phyloP scores from a whole-genome alignment of 2,113 vertebrate species.

The Scatophagus argus region DNA sequence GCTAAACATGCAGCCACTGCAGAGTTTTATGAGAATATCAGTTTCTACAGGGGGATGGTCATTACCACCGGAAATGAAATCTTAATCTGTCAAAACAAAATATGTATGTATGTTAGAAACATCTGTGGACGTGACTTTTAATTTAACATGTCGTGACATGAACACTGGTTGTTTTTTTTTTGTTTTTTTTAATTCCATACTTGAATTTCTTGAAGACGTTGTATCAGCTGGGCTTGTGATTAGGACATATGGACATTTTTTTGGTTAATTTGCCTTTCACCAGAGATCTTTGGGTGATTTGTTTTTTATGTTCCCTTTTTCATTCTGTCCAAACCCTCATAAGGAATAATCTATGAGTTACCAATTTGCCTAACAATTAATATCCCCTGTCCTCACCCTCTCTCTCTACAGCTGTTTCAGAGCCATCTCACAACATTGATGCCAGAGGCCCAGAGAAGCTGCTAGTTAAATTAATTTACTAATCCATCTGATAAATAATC shows the following conservation, averaged over 20 bases:
- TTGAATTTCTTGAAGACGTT: background rate
- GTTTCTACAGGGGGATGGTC: background rate
- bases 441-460: slow-evolving; percentile 3
- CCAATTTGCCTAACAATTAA: slow-evolving; percentile 4
- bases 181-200: background rate
- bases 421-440: background rate
- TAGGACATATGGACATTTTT: background rate
- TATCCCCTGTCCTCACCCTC: background rate
- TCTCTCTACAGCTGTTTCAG: background rate
- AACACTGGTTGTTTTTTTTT: background rate
- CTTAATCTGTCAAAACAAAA: no score
- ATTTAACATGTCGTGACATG: background rate
- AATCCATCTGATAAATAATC: background rate
- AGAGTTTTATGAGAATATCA: background rate
- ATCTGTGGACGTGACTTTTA: background rate
- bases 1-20: no score
- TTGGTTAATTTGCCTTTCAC: background rate
- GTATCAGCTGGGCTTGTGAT: background rate
- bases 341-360: background rate
- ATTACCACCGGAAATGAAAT: background rate
- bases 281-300: background rate
- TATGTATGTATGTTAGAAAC: no score
- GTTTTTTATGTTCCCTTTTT: background rate
- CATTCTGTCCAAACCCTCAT: background rate
- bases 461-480: slow-evolving; percentile 16